Evolutionary conservation across 1,140 invertebrate species (phyloP).

Genomic region (Cecropterus lyciades): DNA sequence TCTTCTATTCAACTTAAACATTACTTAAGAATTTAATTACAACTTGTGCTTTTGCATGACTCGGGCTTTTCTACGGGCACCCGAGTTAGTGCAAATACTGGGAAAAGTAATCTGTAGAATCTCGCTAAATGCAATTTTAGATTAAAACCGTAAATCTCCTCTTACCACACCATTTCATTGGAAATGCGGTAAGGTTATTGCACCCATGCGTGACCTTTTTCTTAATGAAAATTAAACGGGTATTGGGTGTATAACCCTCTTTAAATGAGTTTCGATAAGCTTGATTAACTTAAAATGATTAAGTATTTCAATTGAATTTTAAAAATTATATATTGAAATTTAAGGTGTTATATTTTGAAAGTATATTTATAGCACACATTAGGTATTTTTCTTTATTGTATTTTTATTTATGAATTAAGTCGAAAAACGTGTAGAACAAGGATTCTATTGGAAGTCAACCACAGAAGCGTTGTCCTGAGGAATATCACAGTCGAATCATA

Average conservation of each 20-base stretch:
- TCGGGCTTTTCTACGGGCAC: not conserved
- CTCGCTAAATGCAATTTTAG: constrained; percentile 2
- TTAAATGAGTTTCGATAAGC: not conserved
- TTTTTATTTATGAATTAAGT: no score
- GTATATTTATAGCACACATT: no score
- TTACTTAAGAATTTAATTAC: constrained; percentile 5
- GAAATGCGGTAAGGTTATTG: not conserved
- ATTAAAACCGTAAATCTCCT: constrained; percentile 1
- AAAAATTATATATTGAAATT: no score
- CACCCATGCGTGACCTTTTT: not conserved
- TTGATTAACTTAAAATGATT: no score
- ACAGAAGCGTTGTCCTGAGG: no score
- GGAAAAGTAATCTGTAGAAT: constrained; percentile 1
- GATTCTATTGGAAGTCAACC: no score
- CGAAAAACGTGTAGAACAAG: no score
- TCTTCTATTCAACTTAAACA: not conserved
- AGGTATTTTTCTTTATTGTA: no score
- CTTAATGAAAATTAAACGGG: not conserved
- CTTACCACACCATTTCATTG: not conserved
- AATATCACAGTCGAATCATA: no score
- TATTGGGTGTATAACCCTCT: not conserved
- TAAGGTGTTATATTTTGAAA: no score
- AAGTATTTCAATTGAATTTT: no score
- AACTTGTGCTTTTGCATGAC: constrained; percentile 2
- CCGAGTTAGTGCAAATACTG: constrained; percentile 1